Conservation (phyloP, 2,888 invertebrate genomes). For the Diogma glabrata region DNA sequence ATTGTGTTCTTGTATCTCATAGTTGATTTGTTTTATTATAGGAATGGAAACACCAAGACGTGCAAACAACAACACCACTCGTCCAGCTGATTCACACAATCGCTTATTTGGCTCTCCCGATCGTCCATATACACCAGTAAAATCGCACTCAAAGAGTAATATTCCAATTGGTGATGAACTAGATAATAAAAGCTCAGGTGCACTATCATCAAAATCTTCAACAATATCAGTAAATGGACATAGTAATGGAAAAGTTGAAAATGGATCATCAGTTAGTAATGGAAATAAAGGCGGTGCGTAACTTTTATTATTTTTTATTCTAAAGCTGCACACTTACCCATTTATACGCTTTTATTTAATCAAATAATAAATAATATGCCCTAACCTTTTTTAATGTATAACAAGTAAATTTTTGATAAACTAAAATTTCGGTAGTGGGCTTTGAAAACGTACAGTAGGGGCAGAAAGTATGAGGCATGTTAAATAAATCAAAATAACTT, state of each 20-base stretch:
- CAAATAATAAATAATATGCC: no score
- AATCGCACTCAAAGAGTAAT: slow-evolving; percentile 44
- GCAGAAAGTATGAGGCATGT: no score
- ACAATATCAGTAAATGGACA: slow-evolving; percentile 27
- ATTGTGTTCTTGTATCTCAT: no score
- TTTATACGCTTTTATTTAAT: no score
- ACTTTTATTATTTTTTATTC: no score
- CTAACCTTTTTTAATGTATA: no score
- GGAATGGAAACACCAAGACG: slow-evolving; percentile 24
- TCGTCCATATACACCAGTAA: slow-evolving; percentile 40
- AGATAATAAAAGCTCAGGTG: not conserved
- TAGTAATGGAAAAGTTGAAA: slow-evolving; percentile 12
- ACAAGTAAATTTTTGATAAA: no score
- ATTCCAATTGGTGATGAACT: slow-evolving; percentile 36
- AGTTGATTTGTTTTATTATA: slow-evolving; percentile 11
- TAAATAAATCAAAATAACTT: no score
- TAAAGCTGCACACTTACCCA: no score
- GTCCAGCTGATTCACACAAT: slow-evolving; percentile 39
- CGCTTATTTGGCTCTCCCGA: slow-evolving; percentile 45
- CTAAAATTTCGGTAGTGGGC: no score
- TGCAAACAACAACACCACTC: slow-evolving; percentile 15
- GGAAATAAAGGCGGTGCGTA: slow-evolving; percentile 14
- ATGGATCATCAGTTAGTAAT: slow-evolving; percentile 6
- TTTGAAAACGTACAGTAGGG: no score
- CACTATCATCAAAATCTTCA: slow-evolving; percentile 2